These are phyloP conservation scores for Lutjanus campechanus DNA, from an alignment of 2,797 vertebrate genomes.

Conservation along the genomic window DNA sequence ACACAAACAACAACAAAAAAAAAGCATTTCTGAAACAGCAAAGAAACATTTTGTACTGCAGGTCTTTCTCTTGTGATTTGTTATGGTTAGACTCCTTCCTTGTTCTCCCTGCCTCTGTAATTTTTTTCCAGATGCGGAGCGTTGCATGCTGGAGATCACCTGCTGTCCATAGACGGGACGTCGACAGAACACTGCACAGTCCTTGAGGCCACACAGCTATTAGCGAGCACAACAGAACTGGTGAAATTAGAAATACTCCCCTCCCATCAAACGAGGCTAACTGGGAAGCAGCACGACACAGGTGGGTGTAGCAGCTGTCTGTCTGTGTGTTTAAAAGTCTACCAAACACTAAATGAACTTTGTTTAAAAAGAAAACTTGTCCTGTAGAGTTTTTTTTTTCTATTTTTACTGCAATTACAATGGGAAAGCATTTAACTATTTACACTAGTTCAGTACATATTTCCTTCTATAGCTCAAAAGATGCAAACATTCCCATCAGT, in stretches of 20 bases:
- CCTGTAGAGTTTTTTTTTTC: too few relatives aligned
- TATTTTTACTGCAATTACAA: too few relatives aligned
- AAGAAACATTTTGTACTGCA: not conserved
- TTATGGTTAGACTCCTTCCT: not conserved
- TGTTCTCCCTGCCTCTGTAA: not conserved
- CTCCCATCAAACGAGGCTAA: constrained; percentile 88
- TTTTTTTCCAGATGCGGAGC: constrained; percentile 89
- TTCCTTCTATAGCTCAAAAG: too few relatives aligned
- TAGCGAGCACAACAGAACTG: constrained; percentile 91
- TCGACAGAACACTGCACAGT: constrained; percentile 95
- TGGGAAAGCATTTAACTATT: too few relatives aligned
- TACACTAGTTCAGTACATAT: too few relatives aligned
- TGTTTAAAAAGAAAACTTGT: too few relatives aligned
- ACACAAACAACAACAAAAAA: not conserved
- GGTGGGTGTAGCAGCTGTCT: constrained; percentile 80
- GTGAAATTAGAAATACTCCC: constrained; percentile 94
- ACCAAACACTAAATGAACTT: too few relatives aligned
- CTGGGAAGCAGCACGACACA: constrained; percentile 92
- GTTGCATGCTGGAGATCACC: constrained; percentile 92
- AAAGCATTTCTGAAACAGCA: not conserved
- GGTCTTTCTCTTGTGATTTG: not conserved
- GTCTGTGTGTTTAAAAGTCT: too few relatives aligned
- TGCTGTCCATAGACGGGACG: constrained; percentile 95
- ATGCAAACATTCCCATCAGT: too few relatives aligned
- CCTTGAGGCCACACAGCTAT: constrained; percentile 93